Base-by-base conservation (phyloP, 2,113 vertebrate species). In the Paratilapia polleni region DNA sequence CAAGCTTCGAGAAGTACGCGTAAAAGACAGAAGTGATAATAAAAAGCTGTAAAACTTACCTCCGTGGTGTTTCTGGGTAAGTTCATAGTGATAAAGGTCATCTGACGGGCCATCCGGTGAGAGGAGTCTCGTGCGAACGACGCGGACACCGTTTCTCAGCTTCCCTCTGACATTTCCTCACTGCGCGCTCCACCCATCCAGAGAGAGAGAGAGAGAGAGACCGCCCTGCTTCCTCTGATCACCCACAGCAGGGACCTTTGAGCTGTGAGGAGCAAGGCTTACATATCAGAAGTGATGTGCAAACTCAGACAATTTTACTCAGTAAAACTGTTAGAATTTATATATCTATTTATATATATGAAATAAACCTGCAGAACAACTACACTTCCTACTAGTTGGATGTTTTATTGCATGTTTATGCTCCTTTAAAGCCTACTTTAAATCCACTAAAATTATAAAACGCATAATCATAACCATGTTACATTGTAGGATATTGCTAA, bases 131-230 rank as follows among this genome's bases (percentile, higher is more conserved):
- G 3, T 22, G 58, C 6, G 11, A 77, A 49, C 58, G 58, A 13
- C 24, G 26, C 58, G 73, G 60, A 31, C 60, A 63, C n/a, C 6
- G 22, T 54, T 57, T 70, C 49, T 17, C 59, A 58, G 47, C n/a
- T 70, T 26, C 87, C 68, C 28, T 73, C 68, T 73, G 47, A 78
- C 78, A 70, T 89, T 92, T 94, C 91, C 92, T 77, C 89, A 56
- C 75, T 78, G 64, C 2, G 82, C 1, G 86, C 90, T 88, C 90
- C 91, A 85, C 93, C 93, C 92, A 92, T 70, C 10, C n/a, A 19
- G 26, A 78, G 3, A 36, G 2, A 24, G 4, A n/a, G n/a, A n/a
- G n/a, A n/a, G n/a, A n/a, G 28, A 60, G 36, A 38, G 59, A 38
- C 88, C 87, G 83, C 88, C 88, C 85, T 76, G 68, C 26, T 38